Evolutionary conservation across 2,113 vertebrate species (phyloP).

Genomic region (Silurus meridionalis): DNA sequence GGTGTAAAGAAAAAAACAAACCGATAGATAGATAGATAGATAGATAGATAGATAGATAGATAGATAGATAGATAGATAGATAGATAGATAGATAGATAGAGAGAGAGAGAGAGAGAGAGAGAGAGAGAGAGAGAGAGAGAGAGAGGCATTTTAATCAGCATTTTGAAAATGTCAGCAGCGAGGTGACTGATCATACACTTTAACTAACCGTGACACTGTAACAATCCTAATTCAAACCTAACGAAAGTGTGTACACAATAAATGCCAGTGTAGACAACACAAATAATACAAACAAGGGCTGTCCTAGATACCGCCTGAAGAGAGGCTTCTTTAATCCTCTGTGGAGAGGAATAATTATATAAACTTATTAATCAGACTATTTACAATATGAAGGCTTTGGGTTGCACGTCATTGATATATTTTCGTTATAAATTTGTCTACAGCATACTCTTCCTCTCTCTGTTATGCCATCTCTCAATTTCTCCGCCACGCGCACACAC

Average conservation of each 20-base stretch:
- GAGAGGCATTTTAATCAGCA: neutral
- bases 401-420: conserved; percentile 1
- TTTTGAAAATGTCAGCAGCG: neutral
- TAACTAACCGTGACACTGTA: conserved; percentile 4
- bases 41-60: neutral
- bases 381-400: neutral
- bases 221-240: neutral
- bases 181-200: neutral
- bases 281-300: neutral
- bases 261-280: neutral
- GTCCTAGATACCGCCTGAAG: neutral
- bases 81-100: neutral
- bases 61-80: neutral
- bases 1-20: neutral
- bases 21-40: neutral
- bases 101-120: neutral
- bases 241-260: neutral
- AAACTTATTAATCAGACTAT: conserved; percentile 19
- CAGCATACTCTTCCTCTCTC: neutral
- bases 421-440: neutral
- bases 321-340: neutral
- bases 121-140: neutral
- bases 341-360: conserved; percentile 1
- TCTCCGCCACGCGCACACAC: neutral
- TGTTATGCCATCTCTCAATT: neutral